phyloP scores from a whole-genome alignment of 1,140 invertebrate species.

The Tetramorium alpestre region DNA sequence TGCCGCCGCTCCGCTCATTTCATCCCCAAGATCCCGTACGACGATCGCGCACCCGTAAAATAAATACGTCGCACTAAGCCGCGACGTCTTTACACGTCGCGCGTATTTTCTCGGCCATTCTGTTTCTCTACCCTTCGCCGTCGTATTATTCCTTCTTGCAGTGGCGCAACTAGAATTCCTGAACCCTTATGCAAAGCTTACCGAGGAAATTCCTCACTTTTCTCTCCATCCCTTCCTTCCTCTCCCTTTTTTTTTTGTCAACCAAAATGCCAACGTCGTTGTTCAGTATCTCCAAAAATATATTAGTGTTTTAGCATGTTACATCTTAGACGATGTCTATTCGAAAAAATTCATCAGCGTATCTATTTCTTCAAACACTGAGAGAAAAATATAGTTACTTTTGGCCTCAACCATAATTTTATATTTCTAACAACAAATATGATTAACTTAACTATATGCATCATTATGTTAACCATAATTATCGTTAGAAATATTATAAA shows the following conservation, averaged over 20 bases:
- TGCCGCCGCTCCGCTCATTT: constrained; percentile 36
- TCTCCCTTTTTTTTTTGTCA: neutral
- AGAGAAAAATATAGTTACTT: too few relatives aligned
- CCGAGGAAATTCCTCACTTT: constrained; percentile 50
- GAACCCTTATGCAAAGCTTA: constrained; percentile 35
- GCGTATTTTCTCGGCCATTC: constrained; percentile 62
- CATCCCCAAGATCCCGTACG: constrained; percentile 38
- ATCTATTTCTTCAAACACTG: neutral
- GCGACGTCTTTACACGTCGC: constrained; percentile 57
- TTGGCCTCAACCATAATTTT: too few relatives aligned
- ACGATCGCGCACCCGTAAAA: constrained; percentile 52
- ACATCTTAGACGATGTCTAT: neutral
- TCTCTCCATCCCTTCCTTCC: neutral
- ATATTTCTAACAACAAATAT: too few relatives aligned
- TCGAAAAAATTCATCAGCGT: neutral
- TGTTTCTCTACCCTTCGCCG: constrained; percentile 25
- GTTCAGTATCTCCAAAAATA: neutral
- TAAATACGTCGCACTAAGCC: constrained; percentile 58
- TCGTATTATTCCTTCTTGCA: constrained; percentile 26
- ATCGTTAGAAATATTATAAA: too few relatives aligned
- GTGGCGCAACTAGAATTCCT: constrained; percentile 38
- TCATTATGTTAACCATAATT: too few relatives aligned
- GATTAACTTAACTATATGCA: too few relatives aligned
- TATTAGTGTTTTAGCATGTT: neutral
- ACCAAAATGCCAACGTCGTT: neutral